These are phyloP conservation scores for Heliconius cydno DNA, from an alignment of 2,888 invertebrate genomes.

Conservation along the genomic window DNA sequence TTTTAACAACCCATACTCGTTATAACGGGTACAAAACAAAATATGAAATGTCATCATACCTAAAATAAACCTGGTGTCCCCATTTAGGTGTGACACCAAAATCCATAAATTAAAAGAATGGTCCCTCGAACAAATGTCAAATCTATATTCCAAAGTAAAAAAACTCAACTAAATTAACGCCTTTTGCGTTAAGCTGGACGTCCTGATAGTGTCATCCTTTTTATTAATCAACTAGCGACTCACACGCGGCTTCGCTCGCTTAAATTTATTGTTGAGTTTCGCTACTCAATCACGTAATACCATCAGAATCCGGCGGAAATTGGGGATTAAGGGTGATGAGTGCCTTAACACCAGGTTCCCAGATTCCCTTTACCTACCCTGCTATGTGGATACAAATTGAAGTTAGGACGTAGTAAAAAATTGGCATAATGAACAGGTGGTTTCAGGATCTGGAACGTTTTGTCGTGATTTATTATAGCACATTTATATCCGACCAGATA, in stretches of 20 bases:
- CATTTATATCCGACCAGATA: conserved; percentile 5
- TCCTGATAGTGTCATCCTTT: too few relatives aligned
- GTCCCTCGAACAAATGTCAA: background rate
- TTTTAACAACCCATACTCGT: background rate
- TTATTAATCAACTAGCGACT: too few relatives aligned
- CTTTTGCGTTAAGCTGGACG: background rate
- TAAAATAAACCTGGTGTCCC: background rate
- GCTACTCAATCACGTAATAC: too few relatives aligned
- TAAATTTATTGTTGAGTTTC: too few relatives aligned
- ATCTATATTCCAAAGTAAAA: background rate
- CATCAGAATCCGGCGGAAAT: too few relatives aligned
- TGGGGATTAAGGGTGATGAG: too few relatives aligned
- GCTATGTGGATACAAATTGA: too few relatives aligned
- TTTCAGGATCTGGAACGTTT: background rate
- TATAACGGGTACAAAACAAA: background rate
- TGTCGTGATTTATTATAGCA: conserved; percentile 8
- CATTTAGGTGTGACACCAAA: conserved; percentile 1
- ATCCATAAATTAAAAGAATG: background rate
- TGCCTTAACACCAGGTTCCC: too few relatives aligned
- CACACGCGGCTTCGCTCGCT: too few relatives aligned
- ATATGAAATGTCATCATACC: background rate
- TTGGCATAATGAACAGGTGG: background rate
- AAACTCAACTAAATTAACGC: background rate
- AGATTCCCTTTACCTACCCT: too few relatives aligned
- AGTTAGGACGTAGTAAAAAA: background rate